Base-by-base conservation (phyloP, 2,113 vertebrate genomes). In the Edolisoma coerulescens region DNA sequence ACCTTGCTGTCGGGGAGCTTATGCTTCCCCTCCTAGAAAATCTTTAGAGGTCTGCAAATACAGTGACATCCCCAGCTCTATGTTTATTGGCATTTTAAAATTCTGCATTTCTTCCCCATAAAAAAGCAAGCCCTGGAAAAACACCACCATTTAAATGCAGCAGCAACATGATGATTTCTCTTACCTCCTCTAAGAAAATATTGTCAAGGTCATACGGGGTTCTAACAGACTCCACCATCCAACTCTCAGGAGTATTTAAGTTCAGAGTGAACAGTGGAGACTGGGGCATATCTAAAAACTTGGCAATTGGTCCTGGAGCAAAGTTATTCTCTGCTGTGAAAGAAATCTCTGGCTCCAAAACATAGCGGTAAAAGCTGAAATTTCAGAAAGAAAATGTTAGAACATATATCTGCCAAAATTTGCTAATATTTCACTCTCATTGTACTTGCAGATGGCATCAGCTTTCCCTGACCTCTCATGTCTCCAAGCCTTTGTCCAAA, bases 171-270 rank as follows among this genome's bases (percentile, higher is more conserved):
- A 5, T 24, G 45, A 19, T 39, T 86, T 56, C 44, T 91, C 96
- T 97, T 97, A 99, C 99, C 99, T 99, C 99, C 95, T 99, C 95
- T 83, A 99, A 97, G 96, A 99, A 99, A 98, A 99, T 99, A 96
- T 99, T 99, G 95, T 99, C 99, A 93, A 99, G 98, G 97, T 99
- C 99, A 56, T 99, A 99, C 0, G 99, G 98, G 15, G 99, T 99
- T 96, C 97, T 98, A 67, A 99, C 99, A 32, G 99, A 99, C 91
- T 99, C 99, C 45, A 99, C 99, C 99, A 99, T 99, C 99, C 99
- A 99, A 84, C 99, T 99, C 96, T 99, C 99, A 0, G 99, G 99
- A 26, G 99, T 99, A 96, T 99, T 99, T 60, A 99, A 97, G 97
- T 99, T 99, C 94, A 99, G 96, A 54, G 99, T 99, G 95, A 99